Base-by-base conservation (phyloP, 2,797 vertebrate species). In the Amblyraja radiata region DNA sequence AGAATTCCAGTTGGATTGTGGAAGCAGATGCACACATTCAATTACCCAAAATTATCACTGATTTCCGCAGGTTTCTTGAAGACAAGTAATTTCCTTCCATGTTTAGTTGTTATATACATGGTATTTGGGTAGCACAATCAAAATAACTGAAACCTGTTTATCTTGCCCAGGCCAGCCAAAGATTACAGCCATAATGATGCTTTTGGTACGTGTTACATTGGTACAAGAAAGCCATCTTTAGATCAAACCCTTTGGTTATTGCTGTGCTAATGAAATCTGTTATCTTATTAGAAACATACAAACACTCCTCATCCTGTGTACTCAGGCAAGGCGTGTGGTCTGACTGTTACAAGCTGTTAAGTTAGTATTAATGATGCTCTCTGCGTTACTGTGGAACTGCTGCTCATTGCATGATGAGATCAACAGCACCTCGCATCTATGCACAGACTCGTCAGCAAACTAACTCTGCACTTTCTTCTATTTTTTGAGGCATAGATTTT, bases 401-500 rank as follows among this genome's bases (percentile, higher is more conserved):
- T 88, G n/a, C 84, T 88, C 84, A 88, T 68, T 88, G n/a, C 84
- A 68, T 13, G 18, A 65, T 88, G 16, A 65, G 63, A 88, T 68
- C 84, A 18, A 21, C 84, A 86, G 58, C 54, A 86, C 58, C 28
- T 86, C 28, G 25, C 58, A 86, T 14, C 84, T 88, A 88, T 36
- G 32, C 32, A 88, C 63, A 88, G 63, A 88, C n/a, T 18, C n/a
- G 10, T 68, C n/a, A 21, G n/a, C 68, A 88, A 88, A 88, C 16
- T 65, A 25, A 92, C 68, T 74, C 46, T 0, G 71, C 90, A 92
- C 90, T 93, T 93, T 46, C 93, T 80, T 28, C 76, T 61, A 58
- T 93, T 46, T 54, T 61, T 93, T 32, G 32, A 93, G 61, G 68
- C 81, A 93, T 65, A 93, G 65, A 76, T 93, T 73, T 88, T 86